Percentiles rank a stretch among this genome's conserved stretches.
Conservation (phyloP, 2,113 vertebrate species). For the Neomonachus schauinslandi region DNA sequence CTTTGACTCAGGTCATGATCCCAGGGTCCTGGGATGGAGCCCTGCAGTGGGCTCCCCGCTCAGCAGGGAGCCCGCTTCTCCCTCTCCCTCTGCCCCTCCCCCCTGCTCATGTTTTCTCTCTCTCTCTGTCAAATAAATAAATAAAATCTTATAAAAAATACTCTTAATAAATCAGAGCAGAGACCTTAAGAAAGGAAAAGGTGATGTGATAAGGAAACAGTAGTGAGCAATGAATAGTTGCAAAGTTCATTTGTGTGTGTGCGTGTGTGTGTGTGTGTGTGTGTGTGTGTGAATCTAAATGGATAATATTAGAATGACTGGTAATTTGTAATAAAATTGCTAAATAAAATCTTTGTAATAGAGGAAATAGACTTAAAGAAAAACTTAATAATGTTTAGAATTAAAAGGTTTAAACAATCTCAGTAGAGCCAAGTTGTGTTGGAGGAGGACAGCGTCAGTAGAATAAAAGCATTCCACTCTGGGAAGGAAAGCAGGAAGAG, state of each 20-base stretch:
- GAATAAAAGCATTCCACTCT: neutral
- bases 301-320: neutral
- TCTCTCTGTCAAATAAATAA: neutral
- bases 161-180: neutral
- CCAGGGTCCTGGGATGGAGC: neutral
- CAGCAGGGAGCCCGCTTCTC: neutral
- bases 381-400: neutral
- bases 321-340: neutral
- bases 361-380: neutral
- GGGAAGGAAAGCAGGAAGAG: neutral
- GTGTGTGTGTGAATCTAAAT: neutral
- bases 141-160: neutral
- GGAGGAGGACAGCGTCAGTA: accelerated
- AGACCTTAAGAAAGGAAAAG: neutral
- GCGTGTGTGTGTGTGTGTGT: accelerated
- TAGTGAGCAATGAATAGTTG: neutral
- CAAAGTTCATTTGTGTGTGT: accelerated
- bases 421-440: neutral
- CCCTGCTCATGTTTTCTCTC: neutral
- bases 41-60: neutral
- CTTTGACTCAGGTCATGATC: neutral
- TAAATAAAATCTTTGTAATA: neutral
- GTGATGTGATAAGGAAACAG: neutral
- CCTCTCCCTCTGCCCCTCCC: neutral
- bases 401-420: neutral